Evolutionary conservation across 2,888 invertebrate species (phyloP).

Genomic region (Lepas anatifera): DNA sequence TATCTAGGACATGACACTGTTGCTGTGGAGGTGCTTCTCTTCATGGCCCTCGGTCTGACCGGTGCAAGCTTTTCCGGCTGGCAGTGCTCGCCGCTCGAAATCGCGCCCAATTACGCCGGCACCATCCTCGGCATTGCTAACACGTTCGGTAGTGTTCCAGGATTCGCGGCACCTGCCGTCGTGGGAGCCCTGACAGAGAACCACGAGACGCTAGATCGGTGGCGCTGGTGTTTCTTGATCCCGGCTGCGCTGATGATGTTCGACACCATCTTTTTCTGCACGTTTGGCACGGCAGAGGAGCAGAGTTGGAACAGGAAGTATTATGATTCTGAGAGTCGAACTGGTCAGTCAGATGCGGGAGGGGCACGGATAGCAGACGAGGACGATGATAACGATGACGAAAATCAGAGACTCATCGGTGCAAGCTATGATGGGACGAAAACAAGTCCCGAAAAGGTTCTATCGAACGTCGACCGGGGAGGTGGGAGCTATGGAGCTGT

Average conservation of each 20-base stretch:
- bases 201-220: conserved; percentile 59
- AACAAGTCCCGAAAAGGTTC: no score
- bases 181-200: conserved; percentile 51
- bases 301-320: conserved; percentile 53
- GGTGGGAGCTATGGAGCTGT: no score
- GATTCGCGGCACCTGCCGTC: conserved; percentile 61
- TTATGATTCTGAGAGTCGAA: not conserved
- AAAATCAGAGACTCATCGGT: not conserved
- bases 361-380: no score
- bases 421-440: no score
- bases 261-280: conserved; percentile 52
- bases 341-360: no score
- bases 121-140: conserved; percentile 75
- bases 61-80: conserved; percentile 68
- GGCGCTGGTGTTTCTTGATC: no score
- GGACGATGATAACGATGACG: not conserved
- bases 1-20: conserved; percentile 72
- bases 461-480: no score
- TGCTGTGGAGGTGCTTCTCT: conserved; percentile 46
- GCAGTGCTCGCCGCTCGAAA: conserved; percentile 73
- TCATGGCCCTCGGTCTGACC: conserved; percentile 53
- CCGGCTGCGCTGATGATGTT: no score
- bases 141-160: conserved; percentile 58
- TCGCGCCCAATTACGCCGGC: conserved; percentile 71
- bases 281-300: conserved; percentile 52